Conservation (phyloP, 2,113 vertebrate genomes). For the Neolamprologus caudopunctatus region DNA sequence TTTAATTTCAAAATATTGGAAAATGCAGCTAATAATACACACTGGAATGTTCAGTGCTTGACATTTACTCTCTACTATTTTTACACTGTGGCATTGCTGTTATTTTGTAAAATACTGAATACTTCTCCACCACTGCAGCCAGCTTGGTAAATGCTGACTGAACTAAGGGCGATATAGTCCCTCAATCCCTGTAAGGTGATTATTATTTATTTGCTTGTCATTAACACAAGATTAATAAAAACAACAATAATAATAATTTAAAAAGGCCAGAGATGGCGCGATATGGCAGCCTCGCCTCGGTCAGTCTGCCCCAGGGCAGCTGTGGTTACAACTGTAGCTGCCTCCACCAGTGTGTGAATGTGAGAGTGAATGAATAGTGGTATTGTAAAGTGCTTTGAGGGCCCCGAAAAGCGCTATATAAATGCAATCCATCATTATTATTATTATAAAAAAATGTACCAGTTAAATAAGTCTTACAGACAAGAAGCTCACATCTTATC, state of each 20-base stretch:
- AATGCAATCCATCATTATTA: neutral
- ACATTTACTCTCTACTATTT: neutral
- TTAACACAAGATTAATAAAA: neutral
- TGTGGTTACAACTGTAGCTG: neutral
- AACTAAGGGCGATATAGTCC: neutral
- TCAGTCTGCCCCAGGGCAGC: neutral
- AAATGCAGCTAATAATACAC: neutral
- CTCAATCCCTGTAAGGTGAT: neutral
- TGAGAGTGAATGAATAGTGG: neutral
- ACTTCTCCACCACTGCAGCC: neutral
- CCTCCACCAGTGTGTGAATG: neutral
- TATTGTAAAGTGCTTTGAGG: neutral
- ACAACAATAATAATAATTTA: neutral
- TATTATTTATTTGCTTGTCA: neutral
- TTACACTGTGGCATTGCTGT: neutral
- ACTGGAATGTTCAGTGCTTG: neutral
- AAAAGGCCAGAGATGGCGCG: neutral
- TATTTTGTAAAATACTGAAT: neutral
- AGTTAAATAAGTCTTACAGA: neutral
- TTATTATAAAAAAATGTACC: neutral
- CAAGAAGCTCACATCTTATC: neutral
- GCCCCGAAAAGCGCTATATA: neutral
- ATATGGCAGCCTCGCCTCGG: neutral
- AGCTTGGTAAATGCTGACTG: neutral
- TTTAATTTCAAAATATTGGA: neutral